Conservation (phyloP, 1,140 invertebrate genomes). For the Heliconius himera region DNA sequence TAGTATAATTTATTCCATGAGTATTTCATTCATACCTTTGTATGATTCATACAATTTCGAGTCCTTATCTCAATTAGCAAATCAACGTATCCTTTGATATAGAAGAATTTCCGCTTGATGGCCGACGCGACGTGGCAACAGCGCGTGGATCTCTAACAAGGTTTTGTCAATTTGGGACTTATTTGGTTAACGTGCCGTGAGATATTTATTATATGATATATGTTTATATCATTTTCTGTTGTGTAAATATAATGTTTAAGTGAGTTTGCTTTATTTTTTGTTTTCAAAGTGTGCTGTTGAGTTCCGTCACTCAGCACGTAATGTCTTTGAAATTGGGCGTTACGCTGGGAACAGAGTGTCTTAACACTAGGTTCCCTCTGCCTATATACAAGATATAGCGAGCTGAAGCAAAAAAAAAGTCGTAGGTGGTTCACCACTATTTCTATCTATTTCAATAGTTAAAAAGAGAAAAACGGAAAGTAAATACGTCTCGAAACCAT, state of each 20-base stretch:
- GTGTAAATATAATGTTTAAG: no score
- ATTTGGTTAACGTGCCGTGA: neutral
- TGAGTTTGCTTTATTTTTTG: no score
- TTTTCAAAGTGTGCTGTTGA: no score
- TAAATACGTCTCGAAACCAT: conserved; percentile 38
- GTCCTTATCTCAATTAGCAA: conserved; percentile 4
- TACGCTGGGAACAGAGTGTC: neutral
- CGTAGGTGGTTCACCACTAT: neutral
- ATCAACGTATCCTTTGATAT: conserved; percentile 10
- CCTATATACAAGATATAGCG: no score
- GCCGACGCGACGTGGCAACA: conserved; percentile 6
- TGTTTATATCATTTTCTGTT: no score
- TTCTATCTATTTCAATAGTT: neutral
- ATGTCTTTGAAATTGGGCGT: no score
- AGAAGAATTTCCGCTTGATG: neutral
- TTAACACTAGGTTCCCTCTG: neutral
- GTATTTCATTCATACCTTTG: conserved; percentile 13
- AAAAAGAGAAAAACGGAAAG: conserved; percentile 15
- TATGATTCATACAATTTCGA: conserved; percentile 11
- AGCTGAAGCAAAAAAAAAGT: neutral
- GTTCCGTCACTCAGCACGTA: no score
- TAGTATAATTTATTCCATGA: neutral
- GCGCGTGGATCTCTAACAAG: conserved; percentile 4
- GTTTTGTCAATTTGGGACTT: neutral
- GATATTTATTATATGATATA: no score